phyloP scores from a whole-genome alignment of 2,113 vertebrate genomes.

The Hydrochoerus hydrochaeris region DNA sequence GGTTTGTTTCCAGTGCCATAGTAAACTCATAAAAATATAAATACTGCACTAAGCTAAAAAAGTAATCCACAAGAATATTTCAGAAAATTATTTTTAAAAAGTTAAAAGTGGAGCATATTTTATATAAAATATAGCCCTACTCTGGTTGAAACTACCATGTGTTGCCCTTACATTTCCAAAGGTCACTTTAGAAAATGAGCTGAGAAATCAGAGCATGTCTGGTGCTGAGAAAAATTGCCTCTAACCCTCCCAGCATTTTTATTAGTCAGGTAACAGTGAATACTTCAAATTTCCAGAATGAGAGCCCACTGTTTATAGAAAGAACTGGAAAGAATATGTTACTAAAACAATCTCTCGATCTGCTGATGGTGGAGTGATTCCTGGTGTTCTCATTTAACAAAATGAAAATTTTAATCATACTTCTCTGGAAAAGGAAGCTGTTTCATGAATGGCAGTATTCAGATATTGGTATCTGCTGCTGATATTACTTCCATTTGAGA shows the following conservation, averaged over 20 bases:
- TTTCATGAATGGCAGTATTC: background rate
- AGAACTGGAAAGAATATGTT: constrained; percentile 34
- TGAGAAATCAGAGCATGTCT: background rate
- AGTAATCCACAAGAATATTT: background rate
- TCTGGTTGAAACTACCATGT: background rate
- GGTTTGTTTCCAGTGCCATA: background rate
- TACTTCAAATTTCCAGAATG: background rate
- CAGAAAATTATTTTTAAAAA: constrained; percentile 41
- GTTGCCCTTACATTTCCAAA: background rate
- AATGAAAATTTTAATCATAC: constrained; percentile 42
- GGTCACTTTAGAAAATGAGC: background rate
- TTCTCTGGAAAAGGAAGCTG: background rate
- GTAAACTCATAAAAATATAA: constrained; percentile 39
- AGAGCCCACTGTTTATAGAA: background rate
- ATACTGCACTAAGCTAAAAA: background rate
- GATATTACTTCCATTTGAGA: background rate
- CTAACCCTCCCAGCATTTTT: background rate
- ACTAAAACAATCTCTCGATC: constrained; percentile 11
- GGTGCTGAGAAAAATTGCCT: background rate
- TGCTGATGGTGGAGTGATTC: background rate
- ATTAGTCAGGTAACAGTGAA: constrained; percentile 9
- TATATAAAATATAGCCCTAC: background rate
- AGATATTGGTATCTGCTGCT: background rate
- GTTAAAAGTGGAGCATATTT: constrained; percentile 9
- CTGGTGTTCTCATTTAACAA: constrained; percentile 40